These are phyloP conservation scores for Orthosia gracilis DNA, from an alignment of 2,888 invertebrate genomes.

Conservation along the genomic window DNA sequence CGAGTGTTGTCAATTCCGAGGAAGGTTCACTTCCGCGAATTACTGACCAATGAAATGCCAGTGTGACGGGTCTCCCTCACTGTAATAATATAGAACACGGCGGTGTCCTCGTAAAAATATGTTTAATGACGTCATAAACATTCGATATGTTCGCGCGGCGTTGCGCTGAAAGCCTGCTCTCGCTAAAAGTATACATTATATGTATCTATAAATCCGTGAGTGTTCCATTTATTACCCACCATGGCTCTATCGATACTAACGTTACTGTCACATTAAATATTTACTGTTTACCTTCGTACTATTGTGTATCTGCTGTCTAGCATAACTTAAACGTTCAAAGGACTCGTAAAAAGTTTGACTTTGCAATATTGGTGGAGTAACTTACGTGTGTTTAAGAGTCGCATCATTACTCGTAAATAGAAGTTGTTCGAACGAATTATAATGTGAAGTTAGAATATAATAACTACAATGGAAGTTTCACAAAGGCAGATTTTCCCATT, in stretches of 20 bases:
- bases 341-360: constrained; percentile 24
- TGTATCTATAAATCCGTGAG: constrained; percentile 85
- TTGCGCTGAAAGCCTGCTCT: constrained; percentile 82
- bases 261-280: constrained; percentile 78
- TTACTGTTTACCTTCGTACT: constrained; percentile 67
- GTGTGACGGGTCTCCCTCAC: constrained; percentile 77
- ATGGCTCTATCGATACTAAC: constrained; percentile 79
- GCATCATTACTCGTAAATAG: constrained; percentile 64
- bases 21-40: constrained; percentile 82
- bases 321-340: constrained; percentile 17
- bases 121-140: constrained; percentile 90
- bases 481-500: constrained; percentile 89
- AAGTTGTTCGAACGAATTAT: constrained; percentile 67
- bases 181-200: constrained; percentile 76
- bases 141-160: constrained; percentile 85
- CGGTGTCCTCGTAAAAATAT: constrained; percentile 90
- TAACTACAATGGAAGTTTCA: constrained; percentile 82
- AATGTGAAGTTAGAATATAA: constrained; percentile 77
- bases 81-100: constrained; percentile 86
- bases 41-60: constrained; percentile 85
- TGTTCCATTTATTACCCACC: constrained; percentile 82
- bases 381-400: constrained; percentile 37
- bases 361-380: constrained; percentile 30
- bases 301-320: constrained; percentile 46
- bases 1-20: constrained; percentile 83